Conservation (phyloP, 2,888 invertebrate genomes). For the Byasa hedistus region DNA sequence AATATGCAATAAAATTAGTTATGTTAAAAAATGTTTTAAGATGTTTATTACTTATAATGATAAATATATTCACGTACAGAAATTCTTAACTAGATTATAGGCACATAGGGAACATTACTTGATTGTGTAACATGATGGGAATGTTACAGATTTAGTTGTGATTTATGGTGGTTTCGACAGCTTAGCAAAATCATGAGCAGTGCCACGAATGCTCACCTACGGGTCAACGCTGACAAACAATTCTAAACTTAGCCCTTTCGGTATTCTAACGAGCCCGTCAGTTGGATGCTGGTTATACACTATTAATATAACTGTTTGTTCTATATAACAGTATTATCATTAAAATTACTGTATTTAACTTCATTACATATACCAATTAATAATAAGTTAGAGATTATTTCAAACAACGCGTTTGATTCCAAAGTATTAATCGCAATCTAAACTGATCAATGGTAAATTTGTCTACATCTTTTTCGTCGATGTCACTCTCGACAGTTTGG, state of each 20-base stretch:
- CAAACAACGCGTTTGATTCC: neutral
- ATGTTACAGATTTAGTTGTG: slow-evolving; percentile 27
- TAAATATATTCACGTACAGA: neutral
- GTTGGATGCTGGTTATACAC: slow-evolving; percentile 2
- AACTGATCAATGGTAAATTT: too few relatives aligned
- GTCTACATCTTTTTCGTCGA: too few relatives aligned
- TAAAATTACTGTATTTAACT: neutral
- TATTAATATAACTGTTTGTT: neutral
- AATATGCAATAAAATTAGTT: too few relatives aligned
- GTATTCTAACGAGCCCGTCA: slow-evolving; percentile 17
- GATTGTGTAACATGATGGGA: slow-evolving; percentile 24
- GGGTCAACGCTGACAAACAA: slow-evolving; percentile 22
- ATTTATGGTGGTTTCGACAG: slow-evolving; percentile 25
- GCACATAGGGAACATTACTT: slow-evolving; percentile 4
- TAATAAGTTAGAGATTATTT: neutral
- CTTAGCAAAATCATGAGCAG: slow-evolving; percentile 19
- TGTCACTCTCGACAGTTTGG: too few relatives aligned
- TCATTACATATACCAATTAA: neutral
- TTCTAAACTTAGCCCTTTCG: slow-evolving; percentile 19
- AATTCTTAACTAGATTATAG: neutral
- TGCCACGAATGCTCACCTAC: slow-evolving; percentile 16
- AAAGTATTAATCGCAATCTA: too few relatives aligned
- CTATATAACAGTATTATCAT: neutral
- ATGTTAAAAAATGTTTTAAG: too few relatives aligned
- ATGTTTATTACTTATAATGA: too few relatives aligned